Conservation (phyloP, 1,140 invertebrate genomes). For the Dendroctonus valens region DNA sequence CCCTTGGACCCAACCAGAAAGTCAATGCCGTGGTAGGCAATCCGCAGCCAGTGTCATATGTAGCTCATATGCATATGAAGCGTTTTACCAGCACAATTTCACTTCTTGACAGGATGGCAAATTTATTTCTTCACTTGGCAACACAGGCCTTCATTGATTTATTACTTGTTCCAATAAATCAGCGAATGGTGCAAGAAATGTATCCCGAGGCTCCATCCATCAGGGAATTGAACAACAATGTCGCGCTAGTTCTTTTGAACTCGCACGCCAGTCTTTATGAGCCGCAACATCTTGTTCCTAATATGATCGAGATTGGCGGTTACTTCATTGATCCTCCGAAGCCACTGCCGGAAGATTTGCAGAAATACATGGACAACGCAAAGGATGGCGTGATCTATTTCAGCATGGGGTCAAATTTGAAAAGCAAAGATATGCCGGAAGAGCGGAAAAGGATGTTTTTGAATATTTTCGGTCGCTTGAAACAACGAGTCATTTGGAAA, state of each 20-base stretch:
- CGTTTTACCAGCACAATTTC: conserved; percentile 48
- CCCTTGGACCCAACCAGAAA: conserved; percentile 39
- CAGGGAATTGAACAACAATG: conserved; percentile 52
- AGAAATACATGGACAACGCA: conserved; percentile 59
- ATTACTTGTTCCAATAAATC: conserved; percentile 33
- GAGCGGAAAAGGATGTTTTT: conserved; percentile 54
- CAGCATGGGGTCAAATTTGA: conserved; percentile 63
- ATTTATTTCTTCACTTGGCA: conserved; percentile 38
- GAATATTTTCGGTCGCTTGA: conserved; percentile 54
- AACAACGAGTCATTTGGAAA: conserved; percentile 68
- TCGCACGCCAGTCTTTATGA: conserved; percentile 41
- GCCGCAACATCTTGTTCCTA: conserved; percentile 41
- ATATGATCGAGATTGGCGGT: conserved; percentile 38
- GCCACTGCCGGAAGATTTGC: conserved; percentile 53
- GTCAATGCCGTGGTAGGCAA: conserved; percentile 46
- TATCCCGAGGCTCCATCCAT: conserved; percentile 53
- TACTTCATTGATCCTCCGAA: conserved; percentile 41
- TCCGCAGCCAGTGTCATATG: conserved; percentile 46
- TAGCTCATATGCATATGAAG: conserved; percentile 41
- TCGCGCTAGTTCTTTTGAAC: conserved; percentile 50
- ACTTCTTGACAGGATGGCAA: conserved; percentile 50
- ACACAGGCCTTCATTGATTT: conserved; percentile 47
- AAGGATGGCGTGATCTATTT: conserved; percentile 66
- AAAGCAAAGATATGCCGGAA: conserved; percentile 50
- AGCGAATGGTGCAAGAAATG: conserved; percentile 39